phyloP scores from a whole-genome alignment of 2,888 invertebrate species.

The Thera obeliscata region DNA sequence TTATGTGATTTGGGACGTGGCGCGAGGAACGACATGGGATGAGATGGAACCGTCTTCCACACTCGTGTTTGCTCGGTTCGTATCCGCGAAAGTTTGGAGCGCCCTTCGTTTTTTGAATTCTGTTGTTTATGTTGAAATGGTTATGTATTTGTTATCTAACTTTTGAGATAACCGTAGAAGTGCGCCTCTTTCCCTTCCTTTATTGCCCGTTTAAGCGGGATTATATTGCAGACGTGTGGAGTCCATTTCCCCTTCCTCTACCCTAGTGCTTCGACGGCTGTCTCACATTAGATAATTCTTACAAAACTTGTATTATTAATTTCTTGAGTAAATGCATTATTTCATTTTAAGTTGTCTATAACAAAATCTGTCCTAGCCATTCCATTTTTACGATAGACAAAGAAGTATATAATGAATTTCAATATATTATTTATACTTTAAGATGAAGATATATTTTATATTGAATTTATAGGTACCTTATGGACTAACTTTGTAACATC shows the following conservation, averaged over 20 bases:
- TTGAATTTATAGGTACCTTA: neutral
- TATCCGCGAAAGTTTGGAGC: neutral
- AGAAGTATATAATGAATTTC: neutral
- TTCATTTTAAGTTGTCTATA: neutral
- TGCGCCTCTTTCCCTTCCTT: conserved; percentile 23
- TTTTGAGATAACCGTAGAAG: conserved; percentile 9
- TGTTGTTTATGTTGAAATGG: neutral
- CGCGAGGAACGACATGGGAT: too few species aligned
- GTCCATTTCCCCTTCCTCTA: conserved; percentile 27
- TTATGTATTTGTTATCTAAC: conserved; percentile 4
- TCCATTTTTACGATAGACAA: neutral
- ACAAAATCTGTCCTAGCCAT: neutral
- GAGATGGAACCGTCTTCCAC: too few species aligned
- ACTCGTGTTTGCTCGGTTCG: neutral
- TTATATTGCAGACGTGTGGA: conserved; percentile 38
- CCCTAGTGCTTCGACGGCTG: conserved; percentile 12
- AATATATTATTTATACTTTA: neutral
- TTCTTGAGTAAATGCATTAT: neutral
- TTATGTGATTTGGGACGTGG: too few species aligned
- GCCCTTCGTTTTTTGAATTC: neutral
- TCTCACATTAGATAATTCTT: conserved; percentile 13
- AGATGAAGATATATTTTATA: conserved; percentile 4
- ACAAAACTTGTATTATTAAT: neutral
- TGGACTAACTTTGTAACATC: neutral
- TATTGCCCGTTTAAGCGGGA: conserved; percentile 32